phyloP scores from a whole-genome alignment of 2,113 vertebrate species.

The Zapornia atra region DNA sequence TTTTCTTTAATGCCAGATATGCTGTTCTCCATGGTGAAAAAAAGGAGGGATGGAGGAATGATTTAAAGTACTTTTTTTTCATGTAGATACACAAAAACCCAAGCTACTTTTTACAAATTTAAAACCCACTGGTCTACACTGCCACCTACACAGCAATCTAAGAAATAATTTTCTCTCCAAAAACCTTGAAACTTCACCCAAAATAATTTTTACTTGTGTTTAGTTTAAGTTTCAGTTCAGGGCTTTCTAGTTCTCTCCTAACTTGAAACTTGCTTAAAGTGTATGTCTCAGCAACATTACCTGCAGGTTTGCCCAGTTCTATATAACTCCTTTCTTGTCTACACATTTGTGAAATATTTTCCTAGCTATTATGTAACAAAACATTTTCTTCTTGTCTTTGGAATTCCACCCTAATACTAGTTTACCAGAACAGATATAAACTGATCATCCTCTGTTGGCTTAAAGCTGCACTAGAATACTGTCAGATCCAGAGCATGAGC shows the following conservation, averaged over 20 bases:
- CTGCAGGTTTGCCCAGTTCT: background rate
- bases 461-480: background rate
- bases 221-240: background rate
- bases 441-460: background rate
- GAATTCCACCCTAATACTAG: background rate
- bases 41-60: background rate
- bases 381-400: background rate
- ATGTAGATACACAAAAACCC: background rate
- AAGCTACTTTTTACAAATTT: background rate
- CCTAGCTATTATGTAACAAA: background rate
- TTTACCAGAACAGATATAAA: background rate
- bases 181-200: background rate
- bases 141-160: background rate
- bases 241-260: background rate
- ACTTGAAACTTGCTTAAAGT: background rate
- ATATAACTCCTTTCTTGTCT: background rate
- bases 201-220: background rate
- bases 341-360: background rate
- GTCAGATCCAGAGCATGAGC: background rate
- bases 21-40: background rate
- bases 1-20: background rate
- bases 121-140: background rate
- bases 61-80: background rate
- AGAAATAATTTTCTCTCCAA: background rate
- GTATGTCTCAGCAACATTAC: background rate